Percentiles rank a stretch among this genome's conserved stretches.
Conservation (phyloP, 2,888 invertebrate genomes). For the Thecophora atra region DNA sequence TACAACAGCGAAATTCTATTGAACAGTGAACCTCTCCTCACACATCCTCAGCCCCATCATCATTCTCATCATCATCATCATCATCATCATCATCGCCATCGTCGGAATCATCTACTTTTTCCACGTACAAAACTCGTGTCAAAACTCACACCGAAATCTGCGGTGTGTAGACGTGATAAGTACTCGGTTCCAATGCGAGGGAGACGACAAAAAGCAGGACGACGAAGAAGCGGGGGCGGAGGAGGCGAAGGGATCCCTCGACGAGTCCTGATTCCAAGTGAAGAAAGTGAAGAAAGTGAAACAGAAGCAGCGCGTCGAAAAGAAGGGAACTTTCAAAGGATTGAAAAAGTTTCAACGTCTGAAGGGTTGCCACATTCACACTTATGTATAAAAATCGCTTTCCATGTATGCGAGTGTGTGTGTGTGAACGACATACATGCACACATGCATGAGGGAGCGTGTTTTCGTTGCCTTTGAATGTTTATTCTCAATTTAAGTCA, state of each 20-base stretch:
- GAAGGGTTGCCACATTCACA: no score
- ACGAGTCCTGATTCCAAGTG: constrained; percentile 18
- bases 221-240: constrained; percentile 4
- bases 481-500: no score
- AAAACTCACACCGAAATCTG: no score
- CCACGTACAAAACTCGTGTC: no score
- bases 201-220: neutral
- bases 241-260: constrained; percentile 26
- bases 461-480: no score
- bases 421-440: neutral
- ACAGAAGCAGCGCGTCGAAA: no score
- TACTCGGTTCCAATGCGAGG: neutral
- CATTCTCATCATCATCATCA: neutral
- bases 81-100: no score
- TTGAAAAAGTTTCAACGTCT: no score
- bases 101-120: no score
- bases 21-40: neutral
- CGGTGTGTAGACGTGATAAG: neutral
- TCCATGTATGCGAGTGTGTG: neutral
- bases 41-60: neutral
- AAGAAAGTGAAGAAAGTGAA: neutral
- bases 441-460: no score
- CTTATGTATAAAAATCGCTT: neutral
- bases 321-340: neutral
- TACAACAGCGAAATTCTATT: no score